Percentiles rank a stretch among this genome's conserved stretches.
Evolutionary conservation across 2,113 vertebrate species (phyloP).

Genomic region (Noctilio leporinus): DNA sequence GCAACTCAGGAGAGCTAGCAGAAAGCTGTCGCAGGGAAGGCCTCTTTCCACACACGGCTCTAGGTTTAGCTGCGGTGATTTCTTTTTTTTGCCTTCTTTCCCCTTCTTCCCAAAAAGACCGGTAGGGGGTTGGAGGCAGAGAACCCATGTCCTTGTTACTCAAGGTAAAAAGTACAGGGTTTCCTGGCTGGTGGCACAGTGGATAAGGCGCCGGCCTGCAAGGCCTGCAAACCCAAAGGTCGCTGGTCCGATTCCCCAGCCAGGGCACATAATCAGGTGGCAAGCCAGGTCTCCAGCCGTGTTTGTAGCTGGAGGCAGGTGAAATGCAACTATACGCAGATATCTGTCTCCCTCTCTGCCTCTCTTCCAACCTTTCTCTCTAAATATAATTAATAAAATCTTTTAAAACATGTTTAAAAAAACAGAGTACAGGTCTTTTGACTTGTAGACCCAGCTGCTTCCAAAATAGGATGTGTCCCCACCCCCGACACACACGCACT

Average conservation of each 20-base stretch:
- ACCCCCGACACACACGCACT: neutral
- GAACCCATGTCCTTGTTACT: conserved; percentile 52
- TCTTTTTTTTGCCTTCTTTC: neutral
- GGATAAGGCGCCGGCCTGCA: too few relatives aligned
- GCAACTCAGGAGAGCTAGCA: conserved; percentile 20
- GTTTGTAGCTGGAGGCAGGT: too few relatives aligned
- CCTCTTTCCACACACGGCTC: neutral
- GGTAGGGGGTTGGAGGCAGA: neutral
- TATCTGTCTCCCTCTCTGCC: too few relatives aligned
- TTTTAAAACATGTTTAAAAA: too few relatives aligned
- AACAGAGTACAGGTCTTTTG: conserved; percentile 29
- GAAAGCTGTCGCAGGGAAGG: neutral
- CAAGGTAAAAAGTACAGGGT: conserved; percentile 48
- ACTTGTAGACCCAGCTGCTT: neutral
- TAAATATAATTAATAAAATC: too few relatives aligned
- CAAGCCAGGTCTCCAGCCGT: too few relatives aligned
- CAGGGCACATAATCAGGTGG: too few relatives aligned
- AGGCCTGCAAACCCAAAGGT: too few relatives aligned
- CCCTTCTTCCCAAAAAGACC: neutral
- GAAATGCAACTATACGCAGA: too few relatives aligned
- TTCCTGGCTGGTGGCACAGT: too few relatives aligned
- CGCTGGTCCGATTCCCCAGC: too few relatives aligned
- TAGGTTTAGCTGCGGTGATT: neutral
- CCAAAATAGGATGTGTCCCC: neutral
- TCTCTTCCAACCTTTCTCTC: too few relatives aligned